Evolutionary conservation across 2,888 invertebrate genomes (phyloP), one percentile per base, ranked within the genome.

Genomic region (Cryptus armator): DNA sequence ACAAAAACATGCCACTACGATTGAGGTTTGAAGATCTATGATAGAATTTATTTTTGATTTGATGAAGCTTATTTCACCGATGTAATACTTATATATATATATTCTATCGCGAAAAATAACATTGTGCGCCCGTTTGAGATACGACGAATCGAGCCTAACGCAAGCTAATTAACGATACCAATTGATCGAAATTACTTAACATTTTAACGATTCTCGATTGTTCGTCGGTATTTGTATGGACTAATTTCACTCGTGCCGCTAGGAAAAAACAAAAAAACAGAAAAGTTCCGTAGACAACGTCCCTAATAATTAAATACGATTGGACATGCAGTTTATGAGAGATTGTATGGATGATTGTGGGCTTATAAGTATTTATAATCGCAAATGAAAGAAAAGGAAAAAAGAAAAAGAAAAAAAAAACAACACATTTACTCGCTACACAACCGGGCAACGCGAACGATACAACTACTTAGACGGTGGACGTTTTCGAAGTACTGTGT

Each of bases 281-380:
- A 56, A 51, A 51, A 68, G 68, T 82, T 81, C 71, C 75, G 67
- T 67, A 76, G 75, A 78, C 24, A 77, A 67, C 74, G 53, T 76
- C 66, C 76, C 37, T 66, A 66, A 70, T 59, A 70, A 83, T 85
- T 76, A 72, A 75, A 71, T 75, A 78, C 90, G 91, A 92, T 92
- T 76, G 90, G 92, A 91, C 91, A 92, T 92, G 92, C 90, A 91
- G 91, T 92, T 87, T 87, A 76, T 84, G 87, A 86, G 87, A 86
- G 88, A 90, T 88, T 89, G 86, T 90, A 84, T 81, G 88, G 86
- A 89, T 88, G 86, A 87, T 67, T 87, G 88, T 87, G 86, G 62
- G 86, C 87, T 89, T 88, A 82, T 84, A 71, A 86, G 84, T 87
- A 87, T 85, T 87, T 86, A 85, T 86, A 83, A 72, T 83, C 77